Evolutionary conservation across 1,140 invertebrate species (phyloP), one percentile per base, ranked within the genome.

Genomic region (Teleopsis dalmanni): DNA sequence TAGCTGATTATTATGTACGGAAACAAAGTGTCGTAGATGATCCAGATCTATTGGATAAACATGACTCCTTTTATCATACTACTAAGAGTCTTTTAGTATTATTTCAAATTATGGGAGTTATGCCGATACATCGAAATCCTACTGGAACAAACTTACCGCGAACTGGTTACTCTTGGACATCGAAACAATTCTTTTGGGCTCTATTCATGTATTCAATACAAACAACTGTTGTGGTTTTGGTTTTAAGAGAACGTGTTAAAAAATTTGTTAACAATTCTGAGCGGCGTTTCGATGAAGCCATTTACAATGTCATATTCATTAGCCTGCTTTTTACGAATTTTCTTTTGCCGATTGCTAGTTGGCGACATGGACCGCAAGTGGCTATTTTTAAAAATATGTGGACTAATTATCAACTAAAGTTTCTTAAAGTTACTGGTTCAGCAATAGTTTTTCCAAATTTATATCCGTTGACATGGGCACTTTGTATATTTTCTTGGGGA

Each of bases 331-430:
- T 81, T 10, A 81, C 81, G 6, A 81, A 83, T 60, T 83, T 82
- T 52, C 57, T 83, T 27, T 57, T 83, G 11, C 81, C 81, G 1
- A 72, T 83, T n/a, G 79, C 79, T 3, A 80, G 81, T 6, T 83
- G 81, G 81, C 73, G 79, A 0, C 80, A 82, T 57, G 81, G 80
- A 1, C 61, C 68, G 0, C 75, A 83, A 64, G 81, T 82, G 5
- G 81, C 81, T 8, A 82, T 80, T 47, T 83, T 82, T 55, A 83
- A 82, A 70, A 81, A 82, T 55, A 82, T 83, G 81, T 83, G 81
- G 81, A 82, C 80, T 3, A 78, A 79, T 64, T 82, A 82, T 65
- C 81, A 83, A 67, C 65, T 80, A 19, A 81, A 81, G 60, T 83
- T 81, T 56, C 73, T 77, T 33, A 77, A 77, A 60, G 77, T 81